These are phyloP conservation scores for Hoplias malabaricus DNA, from an alignment of 2,113 vertebrate species.

Conservation along the genomic window DNA sequence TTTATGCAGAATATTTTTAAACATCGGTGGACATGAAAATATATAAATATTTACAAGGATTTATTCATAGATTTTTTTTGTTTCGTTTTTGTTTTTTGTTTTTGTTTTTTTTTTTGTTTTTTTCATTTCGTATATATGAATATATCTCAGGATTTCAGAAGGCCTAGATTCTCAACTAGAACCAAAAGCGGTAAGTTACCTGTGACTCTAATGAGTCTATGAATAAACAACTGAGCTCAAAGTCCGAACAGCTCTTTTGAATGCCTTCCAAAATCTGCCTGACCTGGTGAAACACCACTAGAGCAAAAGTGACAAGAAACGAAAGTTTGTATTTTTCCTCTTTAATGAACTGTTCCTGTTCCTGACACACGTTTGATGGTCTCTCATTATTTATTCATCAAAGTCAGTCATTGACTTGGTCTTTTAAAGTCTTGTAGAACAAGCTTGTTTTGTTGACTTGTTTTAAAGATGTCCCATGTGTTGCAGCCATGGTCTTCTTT, in stretches of 20 bases:
- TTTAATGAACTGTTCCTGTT: not conserved
- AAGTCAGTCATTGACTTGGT: constrained; percentile 20
- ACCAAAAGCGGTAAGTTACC: not conserved
- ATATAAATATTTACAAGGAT: too few relatives aligned
- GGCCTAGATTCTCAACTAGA: not conserved
- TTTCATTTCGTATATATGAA: not conserved
- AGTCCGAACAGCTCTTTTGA: constrained; percentile 31
- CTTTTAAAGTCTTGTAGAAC: not conserved
- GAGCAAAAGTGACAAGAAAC: constrained; percentile 21
- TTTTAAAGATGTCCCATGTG: too few relatives aligned
- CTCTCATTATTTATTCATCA: constrained; percentile 19
- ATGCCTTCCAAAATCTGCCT: constrained; percentile 13
- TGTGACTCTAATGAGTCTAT: not conserved
- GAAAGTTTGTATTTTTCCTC: not conserved
- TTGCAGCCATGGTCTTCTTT: not conserved
- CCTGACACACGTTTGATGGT: not conserved
- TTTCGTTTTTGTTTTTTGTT: too few relatives aligned
- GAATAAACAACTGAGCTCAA: constrained; percentile 36
- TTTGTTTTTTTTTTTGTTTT: too few relatives aligned
- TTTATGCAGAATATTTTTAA: too few relatives aligned
- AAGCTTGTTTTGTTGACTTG: not conserved
- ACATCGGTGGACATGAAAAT: too few relatives aligned
- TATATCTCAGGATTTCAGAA: not conserved
- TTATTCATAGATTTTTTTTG: too few relatives aligned
- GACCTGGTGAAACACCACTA: constrained; percentile 34